phyloP scores from a whole-genome alignment of 2,113 vertebrate genomes.

The Hucho hucho region DNA sequence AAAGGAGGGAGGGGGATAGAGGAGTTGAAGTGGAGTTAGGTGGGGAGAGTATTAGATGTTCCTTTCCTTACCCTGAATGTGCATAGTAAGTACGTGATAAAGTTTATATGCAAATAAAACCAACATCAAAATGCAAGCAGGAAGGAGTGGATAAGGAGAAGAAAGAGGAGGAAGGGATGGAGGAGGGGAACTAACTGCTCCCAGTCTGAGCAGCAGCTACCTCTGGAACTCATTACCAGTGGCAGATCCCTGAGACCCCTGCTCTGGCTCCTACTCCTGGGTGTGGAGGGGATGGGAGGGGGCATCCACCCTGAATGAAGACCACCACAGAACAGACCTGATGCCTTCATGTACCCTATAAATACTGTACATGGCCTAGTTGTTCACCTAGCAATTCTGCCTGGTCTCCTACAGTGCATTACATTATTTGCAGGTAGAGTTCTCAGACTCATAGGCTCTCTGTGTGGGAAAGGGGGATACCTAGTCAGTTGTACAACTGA shows the following conservation, averaged over 20 bases:
- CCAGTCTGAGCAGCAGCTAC: conserved; percentile 44
- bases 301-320: conserved; percentile 51
- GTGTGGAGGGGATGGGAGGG: conserved; percentile 34
- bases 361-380: background rate
- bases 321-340: background rate
- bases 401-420: background rate
- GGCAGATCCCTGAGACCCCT: conserved; percentile 37
- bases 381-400: no score
- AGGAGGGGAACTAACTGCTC: conserved; percentile 11
- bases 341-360: background rate
- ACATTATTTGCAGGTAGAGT: no score
- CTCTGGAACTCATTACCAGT: conserved; percentile 71
- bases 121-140: no score
- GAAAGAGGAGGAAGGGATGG: background rate
- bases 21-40: no score
- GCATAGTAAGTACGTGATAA: no score
- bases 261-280: conserved; percentile 18
- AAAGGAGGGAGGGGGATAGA: no score
- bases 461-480: background rate
- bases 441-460: background rate
- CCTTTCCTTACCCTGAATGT: no score
- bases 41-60: no score
- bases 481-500: no score
- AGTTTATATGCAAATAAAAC: no score
- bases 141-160: conserved; percentile 4